These are phyloP conservation scores for Paguma larvata DNA, from an alignment of 2,797 vertebrate species.

Conservation along the genomic window DNA sequence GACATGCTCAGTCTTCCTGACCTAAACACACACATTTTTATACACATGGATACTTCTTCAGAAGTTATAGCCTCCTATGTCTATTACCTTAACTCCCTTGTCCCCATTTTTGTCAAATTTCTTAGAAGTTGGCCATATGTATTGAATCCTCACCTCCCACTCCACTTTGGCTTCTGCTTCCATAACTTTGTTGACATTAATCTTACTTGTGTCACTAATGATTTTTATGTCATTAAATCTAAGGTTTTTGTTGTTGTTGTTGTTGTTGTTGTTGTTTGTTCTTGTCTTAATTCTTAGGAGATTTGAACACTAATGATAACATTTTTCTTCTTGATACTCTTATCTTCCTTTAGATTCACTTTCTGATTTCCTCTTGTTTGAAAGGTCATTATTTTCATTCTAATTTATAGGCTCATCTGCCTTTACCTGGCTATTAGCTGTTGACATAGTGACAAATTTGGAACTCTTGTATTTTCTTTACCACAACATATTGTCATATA, in stretches of 20 bases:
- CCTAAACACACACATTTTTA: background rate
- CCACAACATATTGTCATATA: background rate
- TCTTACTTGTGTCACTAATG: background rate
- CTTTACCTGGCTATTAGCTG: background rate
- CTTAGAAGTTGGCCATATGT: background rate
- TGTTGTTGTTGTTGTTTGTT: background rate
- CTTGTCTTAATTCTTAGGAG: background rate
- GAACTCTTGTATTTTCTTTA: background rate
- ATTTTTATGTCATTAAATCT: background rate
- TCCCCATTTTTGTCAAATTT: background rate
- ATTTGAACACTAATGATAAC: background rate
- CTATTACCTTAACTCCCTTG: background rate
- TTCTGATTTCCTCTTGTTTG: background rate
- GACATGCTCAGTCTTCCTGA: background rate
- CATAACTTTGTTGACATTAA: background rate
- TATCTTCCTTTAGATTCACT: background rate
- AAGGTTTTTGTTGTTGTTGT: background rate
- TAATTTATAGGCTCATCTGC: background rate
- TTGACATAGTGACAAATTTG: background rate
- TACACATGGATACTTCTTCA: background rate
- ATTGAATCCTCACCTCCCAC: background rate
- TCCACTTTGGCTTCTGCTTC: background rate
- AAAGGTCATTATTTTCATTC: background rate
- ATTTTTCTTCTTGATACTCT: background rate
- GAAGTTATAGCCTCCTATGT: background rate